Percentiles rank a stretch among this genome's conserved stretches.
These are phyloP conservation scores for Neodiprion fabricii DNA, from an alignment of 1,140 invertebrate genomes.

Conservation along the genomic window DNA sequence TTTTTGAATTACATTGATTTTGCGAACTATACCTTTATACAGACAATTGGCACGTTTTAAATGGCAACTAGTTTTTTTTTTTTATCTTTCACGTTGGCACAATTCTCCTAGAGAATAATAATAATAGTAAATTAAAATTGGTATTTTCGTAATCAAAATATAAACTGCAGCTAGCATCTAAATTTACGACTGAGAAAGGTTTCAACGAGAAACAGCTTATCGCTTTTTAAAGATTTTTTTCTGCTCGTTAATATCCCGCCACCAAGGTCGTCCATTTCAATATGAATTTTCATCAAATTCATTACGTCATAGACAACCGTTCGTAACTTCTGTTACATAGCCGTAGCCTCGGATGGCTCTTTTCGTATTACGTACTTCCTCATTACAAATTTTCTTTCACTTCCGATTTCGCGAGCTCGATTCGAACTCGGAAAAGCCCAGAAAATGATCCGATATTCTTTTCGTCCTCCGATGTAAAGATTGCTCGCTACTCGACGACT, in stretches of 20 bases:
- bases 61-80: conserved; percentile 46
- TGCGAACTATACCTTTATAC: too few relatives aligned
- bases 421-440: too few relatives aligned
- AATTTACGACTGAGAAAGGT: conserved; percentile 6
- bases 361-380: too few relatives aligned
- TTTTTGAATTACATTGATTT: too few relatives aligned
- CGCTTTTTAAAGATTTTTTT: too few relatives aligned
- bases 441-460: too few relatives aligned
- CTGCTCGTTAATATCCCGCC: conserved; percentile 10
- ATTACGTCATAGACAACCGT: conserved; percentile 18
- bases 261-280: conserved; percentile 15
- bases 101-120: conserved; percentile 26
- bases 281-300: neutral
- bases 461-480: too few relatives aligned
- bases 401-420: too few relatives aligned
- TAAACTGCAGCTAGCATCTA: neutral
- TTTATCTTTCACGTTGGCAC: conserved; percentile 50
- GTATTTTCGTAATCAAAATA: conserved; percentile 8
- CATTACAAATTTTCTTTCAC: too few relatives aligned
- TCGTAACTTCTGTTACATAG: conserved; percentile 26
- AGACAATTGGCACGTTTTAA: conserved; percentile 55
- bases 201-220: neutral
- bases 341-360: conserved; percentile 46
- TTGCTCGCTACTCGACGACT: too few relatives aligned
- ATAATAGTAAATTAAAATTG: neutral